These are phyloP conservation scores for Sialis lutaria DNA, from an alignment of 2,888 invertebrate species.

Conservation along the genomic window DNA sequence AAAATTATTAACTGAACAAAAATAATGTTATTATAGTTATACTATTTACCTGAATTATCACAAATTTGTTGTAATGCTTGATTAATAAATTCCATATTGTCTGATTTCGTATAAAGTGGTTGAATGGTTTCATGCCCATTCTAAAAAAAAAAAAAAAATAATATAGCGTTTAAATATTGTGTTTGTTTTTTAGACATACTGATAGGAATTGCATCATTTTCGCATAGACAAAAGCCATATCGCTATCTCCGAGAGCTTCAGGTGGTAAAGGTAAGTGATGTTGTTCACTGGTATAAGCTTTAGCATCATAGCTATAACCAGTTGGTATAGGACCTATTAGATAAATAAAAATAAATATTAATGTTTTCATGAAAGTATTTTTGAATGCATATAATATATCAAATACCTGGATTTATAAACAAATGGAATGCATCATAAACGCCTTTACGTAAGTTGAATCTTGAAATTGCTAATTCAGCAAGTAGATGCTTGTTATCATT, in stretches of 20 bases:
- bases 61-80: slow-evolving; percentile 17
- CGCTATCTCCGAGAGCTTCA: slow-evolving; percentile 19
- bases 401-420: slow-evolving; percentile 25
- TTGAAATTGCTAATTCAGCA: slow-evolving; percentile 31
- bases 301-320: slow-evolving; percentile 28
- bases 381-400: neutral
- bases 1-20: too few species aligned
- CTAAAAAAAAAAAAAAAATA: slow-evolving; percentile 4
- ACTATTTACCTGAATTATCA: slow-evolving; percentile 12
- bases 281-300: slow-evolving; percentile 23
- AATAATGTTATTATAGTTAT: too few species aligned
- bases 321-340: slow-evolving; percentile 20
- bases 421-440: slow-evolving; percentile 24
- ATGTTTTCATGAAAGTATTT: neutral
- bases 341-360: slow-evolving; percentile 8
- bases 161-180: slow-evolving; percentile 1
- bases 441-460: slow-evolving; percentile 28
- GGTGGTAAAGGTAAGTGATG: slow-evolving; percentile 29
- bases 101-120: slow-evolving; percentile 25
- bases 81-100: slow-evolving; percentile 18
- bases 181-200: slow-evolving; percentile 7
- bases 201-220: slow-evolving; percentile 24
- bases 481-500: slow-evolving; percentile 22
- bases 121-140: slow-evolving; percentile 15
- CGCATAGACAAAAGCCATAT: slow-evolving; percentile 21